Base-by-base conservation (phyloP, 2,797 vertebrate genomes). In the Neopelma chrysocephalum region DNA sequence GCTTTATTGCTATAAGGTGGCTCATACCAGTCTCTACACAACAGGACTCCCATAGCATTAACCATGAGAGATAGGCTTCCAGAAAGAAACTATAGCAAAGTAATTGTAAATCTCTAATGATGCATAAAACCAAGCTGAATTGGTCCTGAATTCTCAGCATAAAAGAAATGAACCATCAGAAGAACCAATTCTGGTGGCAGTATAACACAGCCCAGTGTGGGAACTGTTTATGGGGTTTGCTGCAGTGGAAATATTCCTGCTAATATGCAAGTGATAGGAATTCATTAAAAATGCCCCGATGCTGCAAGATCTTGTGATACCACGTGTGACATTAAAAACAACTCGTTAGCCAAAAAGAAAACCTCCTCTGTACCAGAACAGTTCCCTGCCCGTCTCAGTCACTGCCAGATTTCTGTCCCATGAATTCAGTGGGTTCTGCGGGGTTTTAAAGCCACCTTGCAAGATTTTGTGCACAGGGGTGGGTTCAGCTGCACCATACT, bases 51-150 rank as follows among this genome's bases (percentile, higher is more conserved):
- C 51, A 50, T 82, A 94, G 90, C 93, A 96, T 97, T 96, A 97
- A 90, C 93, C 92, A 94, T 84, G 87, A 91, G 87, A 95, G 90
- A 94, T 26, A 94, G 81, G 89, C 73, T 94, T 88, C 94, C 94
- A 85, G 87, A 96, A 94, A 94, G 93, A 97, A 97, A 97, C 96
- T 96, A 96, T 96, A 97, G 96, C 95, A 88, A 93, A 95, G 93
- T 96, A 96, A 97, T 97, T 97, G 94, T 98, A 89, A 96, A 93
- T 95, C 93, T 97, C 95, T 97, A 98, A 97, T 97, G 97, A 97
- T 97, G 96, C 95, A 97, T 97, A 97, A 94, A 97, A 93, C 83
- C 79, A 42, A 88, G 91, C 87, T 96, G 93, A 97, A 97, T 97
- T 94, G 94, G 94, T 80, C 94, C 92, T 90, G 92, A 96, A 96